Base-by-base conservation (phyloP, 92 coral and sea anemone species). In the Actinernus sp. region DNA sequence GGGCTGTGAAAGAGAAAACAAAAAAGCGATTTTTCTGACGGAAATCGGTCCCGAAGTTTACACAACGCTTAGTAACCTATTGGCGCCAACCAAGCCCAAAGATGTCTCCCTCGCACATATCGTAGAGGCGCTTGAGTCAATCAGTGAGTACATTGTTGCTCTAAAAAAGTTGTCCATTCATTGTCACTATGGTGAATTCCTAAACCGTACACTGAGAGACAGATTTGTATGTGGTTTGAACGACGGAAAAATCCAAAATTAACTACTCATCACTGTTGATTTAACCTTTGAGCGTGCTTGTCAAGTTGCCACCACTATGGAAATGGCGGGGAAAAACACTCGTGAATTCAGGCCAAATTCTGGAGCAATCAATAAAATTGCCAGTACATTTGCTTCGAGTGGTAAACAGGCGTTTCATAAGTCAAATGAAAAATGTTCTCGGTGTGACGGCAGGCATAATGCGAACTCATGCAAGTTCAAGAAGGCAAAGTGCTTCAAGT, bases 291-390 rank as follows among this genome's bases (percentile, higher is more conserved):
- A 85, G 13, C 17, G 36, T 36, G 82, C 82, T 14, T 68, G 68
- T 46, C 55, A 78, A 12, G 71, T 76, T 14, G 81, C 88, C 0
- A 61, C 61, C 26, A 22, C 79, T 12, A 63, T 71, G 87, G 95
- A 88, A 67, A 83, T 83, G 74, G 87, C 87, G 3, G 81, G 74
- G 50, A 67, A 53, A 39, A 81, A 87, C 47, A 67, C 88, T 5
- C 88, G 63, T 6, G 84, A 81, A 30, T 73, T 81, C 26, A 63
- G 74, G 68, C 86, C 67, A 3, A 22, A 59, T 26, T 48, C 52
- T 26, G 58, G n/a, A 19, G 33, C 49, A 27, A 80, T 50, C 26
- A 44, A 26, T 65, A 63, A 43, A 17, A 65, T 25, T 32, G 39
- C 38, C 21, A 51, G 54, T n/a, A 61, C 78, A 60, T 79, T 61